Evolutionary conservation across 2,113 vertebrate genomes (phyloP).

Genomic region (Cyphomyrus plagiostoma): DNA sequence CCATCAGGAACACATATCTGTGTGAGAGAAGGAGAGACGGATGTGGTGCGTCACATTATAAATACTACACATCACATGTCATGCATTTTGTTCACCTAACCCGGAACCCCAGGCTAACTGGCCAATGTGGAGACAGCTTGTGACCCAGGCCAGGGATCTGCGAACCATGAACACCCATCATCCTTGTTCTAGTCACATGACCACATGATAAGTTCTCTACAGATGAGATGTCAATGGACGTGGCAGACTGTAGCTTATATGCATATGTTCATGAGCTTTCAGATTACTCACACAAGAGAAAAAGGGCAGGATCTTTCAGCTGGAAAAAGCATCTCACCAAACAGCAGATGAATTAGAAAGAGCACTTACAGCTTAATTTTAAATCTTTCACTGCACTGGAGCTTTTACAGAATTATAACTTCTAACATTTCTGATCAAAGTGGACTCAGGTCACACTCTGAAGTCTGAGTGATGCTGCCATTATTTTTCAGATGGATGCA

Average conservation of each 20-base stretch:
- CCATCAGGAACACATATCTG: conserved; percentile 93
- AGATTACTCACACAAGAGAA: background rate
- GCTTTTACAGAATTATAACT: conserved; percentile 7
- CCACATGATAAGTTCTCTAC: background rate
- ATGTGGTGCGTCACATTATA: background rate
- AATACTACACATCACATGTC: background rate
- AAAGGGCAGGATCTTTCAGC: background rate
- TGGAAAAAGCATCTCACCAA: background rate
- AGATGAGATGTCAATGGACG: background rate
- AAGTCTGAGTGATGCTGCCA: background rate
- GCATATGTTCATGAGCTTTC: background rate
- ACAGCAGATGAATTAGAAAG: background rate
- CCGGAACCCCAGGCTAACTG: background rate
- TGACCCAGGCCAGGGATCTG: background rate
- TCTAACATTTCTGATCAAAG: conserved; percentile 18
- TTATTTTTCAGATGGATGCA: background rate
- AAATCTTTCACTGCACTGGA: background rate
- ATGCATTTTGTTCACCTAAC: background rate
- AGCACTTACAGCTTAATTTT: conserved; percentile 8
- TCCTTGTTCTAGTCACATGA: background rate
- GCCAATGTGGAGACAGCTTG: background rate
- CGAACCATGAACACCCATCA: background rate
- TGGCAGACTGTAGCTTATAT: background rate
- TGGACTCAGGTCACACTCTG: background rate
- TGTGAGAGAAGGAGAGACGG: conserved; percentile 27